Conservation (phyloP, 2,113 vertebrate genomes). For the Rousettus leschenaultii region DNA sequence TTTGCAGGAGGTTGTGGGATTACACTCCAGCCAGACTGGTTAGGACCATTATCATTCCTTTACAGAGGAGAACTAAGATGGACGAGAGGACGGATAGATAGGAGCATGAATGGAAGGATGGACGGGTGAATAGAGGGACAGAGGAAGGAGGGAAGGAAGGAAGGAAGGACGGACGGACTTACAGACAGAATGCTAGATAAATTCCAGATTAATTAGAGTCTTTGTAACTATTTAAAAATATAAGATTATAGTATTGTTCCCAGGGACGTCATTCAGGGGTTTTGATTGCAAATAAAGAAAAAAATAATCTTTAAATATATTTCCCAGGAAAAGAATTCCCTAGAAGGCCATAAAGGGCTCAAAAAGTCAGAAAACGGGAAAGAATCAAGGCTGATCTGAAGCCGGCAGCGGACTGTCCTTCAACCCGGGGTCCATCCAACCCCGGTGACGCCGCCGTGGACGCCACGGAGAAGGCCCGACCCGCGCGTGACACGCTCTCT, state of each 20-base stretch:
- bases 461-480: too few species aligned
- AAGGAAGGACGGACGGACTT: not conserved
- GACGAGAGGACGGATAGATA: not conserved
- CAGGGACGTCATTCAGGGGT: not conserved
- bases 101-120: not conserved
- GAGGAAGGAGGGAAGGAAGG: not conserved
- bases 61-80: not conserved
- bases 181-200: not conserved
- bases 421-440: too few species aligned
- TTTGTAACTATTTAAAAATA: not conserved
- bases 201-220: not conserved
- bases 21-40: not conserved
- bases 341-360: not conserved
- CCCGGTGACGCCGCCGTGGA: fast-evolving
- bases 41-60: fast-evolving
- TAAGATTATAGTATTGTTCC: not conserved
- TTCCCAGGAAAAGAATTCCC: not conserved
- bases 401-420: not conserved
- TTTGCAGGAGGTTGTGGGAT: not conserved
- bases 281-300: not conserved
- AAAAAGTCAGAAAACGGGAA: not conserved
- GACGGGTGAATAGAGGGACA: not conserved
- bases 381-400: not conserved
- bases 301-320: not conserved
- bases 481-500: fast-evolving